Evolutionary conservation across 2,888 invertebrate genomes (phyloP).

Genomic region (Drosophila differens): DNA sequence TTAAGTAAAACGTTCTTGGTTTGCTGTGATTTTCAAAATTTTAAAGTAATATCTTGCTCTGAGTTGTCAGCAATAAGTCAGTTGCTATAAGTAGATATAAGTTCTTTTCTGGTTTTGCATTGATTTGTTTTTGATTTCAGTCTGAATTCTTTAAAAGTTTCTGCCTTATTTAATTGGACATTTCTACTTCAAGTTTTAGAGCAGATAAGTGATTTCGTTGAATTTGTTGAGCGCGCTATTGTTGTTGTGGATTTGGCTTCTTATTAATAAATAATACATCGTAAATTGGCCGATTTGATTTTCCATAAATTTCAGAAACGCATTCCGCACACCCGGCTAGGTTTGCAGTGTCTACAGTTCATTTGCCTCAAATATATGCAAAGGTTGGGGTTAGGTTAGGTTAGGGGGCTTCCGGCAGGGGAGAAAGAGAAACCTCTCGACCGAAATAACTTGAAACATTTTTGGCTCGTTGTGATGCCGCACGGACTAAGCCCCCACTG

Average conservation of each 20-base stretch:
- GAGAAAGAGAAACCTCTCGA: not conserved
- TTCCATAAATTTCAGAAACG: not conserved
- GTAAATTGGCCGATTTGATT: not conserved
- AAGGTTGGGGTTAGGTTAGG: not conserved
- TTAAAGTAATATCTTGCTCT: not conserved
- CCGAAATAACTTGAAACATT: not conserved
- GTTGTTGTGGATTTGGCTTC: not conserved
- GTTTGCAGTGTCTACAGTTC: not conserved
- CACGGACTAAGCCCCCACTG: not conserved
- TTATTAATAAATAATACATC: not conserved
- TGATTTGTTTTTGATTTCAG: not conserved
- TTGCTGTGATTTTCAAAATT: not conserved
- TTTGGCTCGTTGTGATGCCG: not conserved
- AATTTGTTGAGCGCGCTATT: not conserved
- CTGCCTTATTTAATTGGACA: not conserved
- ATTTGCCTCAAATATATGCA: not conserved
- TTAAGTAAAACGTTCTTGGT: not conserved
- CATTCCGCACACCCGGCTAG: not conserved
- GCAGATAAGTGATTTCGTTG: not conserved
- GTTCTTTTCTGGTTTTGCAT: too few species aligned
- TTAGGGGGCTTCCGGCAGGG: not conserved
- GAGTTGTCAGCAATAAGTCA: not conserved
- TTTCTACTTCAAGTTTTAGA: not conserved
- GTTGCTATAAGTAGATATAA: not conserved
- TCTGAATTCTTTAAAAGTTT: not conserved